phyloP scores from a whole-genome alignment of 2,888 invertebrate species.

The Lithophane leautieri region DNA sequence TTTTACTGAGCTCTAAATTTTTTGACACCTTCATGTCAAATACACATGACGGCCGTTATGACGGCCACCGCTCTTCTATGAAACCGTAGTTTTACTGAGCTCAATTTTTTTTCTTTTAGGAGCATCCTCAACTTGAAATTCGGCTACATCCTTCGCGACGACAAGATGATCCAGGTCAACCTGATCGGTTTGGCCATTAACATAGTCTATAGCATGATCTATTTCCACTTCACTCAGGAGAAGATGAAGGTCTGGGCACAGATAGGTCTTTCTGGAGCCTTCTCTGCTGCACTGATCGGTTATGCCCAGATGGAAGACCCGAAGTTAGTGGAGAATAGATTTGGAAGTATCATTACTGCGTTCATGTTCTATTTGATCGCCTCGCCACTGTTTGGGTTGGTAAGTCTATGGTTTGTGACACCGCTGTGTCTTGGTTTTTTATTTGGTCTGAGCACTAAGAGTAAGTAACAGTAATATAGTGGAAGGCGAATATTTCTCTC shows the following conservation, averaged over 20 bases:
- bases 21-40: no score
- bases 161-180: slow-evolving; percentile 95
- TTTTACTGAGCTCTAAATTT: no score
- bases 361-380: slow-evolving; percentile 92
- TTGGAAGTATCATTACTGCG: slow-evolving; percentile 93
- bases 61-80: no score
- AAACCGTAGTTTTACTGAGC: not conserved
- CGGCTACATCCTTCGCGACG: slow-evolving; percentile 93
- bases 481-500: no score
- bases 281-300: slow-evolving; percentile 91
- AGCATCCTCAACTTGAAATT: slow-evolving; percentile 94
- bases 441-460: no score
- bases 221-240: slow-evolving; percentile 91
- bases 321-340: slow-evolving; percentile 92
- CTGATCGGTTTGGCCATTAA: slow-evolving; percentile 93
- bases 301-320: slow-evolving; percentile 93
- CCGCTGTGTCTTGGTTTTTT: no score
- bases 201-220: slow-evolving; percentile 92
- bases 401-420: slow-evolving; percentile 86
- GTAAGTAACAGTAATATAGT: no score
- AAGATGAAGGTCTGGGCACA: slow-evolving; percentile 90
- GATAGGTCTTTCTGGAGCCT: slow-evolving; percentile 88
- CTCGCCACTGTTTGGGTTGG: slow-evolving; percentile 93
- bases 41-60: no score
- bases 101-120: slow-evolving; percentile 82